Evolutionary conservation across 37 sponge, comb jelly and placozoan species (phyloP).

Genomic region (Theonella swinhoei): DNA sequence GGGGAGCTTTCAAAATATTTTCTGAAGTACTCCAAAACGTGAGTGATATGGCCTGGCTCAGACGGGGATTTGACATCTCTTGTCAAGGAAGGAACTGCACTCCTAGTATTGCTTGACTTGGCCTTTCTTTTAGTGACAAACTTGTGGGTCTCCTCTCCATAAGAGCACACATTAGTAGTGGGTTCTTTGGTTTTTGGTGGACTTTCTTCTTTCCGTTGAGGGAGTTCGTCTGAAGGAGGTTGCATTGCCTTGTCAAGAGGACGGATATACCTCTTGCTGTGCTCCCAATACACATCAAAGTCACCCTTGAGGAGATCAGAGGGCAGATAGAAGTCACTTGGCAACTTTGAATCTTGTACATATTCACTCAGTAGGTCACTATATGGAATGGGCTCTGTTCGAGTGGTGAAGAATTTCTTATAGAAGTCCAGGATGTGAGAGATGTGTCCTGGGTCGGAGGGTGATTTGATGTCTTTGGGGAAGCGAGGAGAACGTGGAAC

Average conservation of each 20-base stretch:
- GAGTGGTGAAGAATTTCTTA: background rate
- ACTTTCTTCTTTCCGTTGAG: background rate
- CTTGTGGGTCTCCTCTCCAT: background rate
- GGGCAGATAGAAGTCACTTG: background rate
- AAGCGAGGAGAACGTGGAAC: background rate
- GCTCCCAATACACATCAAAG: background rate
- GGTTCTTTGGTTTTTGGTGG: background rate
- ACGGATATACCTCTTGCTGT: background rate
- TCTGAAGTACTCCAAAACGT: too few relatives aligned
- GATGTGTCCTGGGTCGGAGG: background rate
- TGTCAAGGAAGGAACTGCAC: background rate
- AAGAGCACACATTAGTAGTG: too few relatives aligned
- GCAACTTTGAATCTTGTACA: background rate
- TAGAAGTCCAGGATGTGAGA: background rate
- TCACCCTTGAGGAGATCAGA: background rate
- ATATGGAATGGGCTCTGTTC: background rate
- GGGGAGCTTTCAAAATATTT: too few relatives aligned
- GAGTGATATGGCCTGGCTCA: too few relatives aligned
- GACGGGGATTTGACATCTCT: background rate
- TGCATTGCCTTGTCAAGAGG: background rate
- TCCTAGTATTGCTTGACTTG: background rate
- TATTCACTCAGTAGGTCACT: background rate
- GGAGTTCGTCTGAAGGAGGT: background rate
- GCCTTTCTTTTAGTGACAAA: background rate
- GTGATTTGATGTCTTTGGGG: background rate